These are phyloP conservation scores for Pristionchus exspectatus DNA, from an alignment of 2,888 invertebrate species.

Conservation along the genomic window DNA sequence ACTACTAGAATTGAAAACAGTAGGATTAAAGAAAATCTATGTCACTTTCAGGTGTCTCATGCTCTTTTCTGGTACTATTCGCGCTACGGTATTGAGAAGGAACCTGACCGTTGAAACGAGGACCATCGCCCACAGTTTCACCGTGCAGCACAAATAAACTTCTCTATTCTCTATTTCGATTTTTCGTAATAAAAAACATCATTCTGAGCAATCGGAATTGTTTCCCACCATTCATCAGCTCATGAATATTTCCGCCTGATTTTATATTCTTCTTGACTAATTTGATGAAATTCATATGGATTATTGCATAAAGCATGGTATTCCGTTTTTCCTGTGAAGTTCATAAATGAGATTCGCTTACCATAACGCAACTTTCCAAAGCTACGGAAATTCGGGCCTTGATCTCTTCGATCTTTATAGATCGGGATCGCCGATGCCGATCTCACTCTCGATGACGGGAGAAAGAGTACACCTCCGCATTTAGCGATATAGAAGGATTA, in stretches of 20 bases:
- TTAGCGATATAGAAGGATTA: constrained; percentile 10
- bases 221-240: too few relatives aligned
- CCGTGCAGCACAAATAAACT: not conserved
- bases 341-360: too few relatives aligned
- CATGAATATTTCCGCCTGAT: too few relatives aligned
- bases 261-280: too few relatives aligned
- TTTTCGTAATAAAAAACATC: too few relatives aligned
- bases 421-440: not conserved
- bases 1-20: not conserved
- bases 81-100: not conserved
- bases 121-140: not conserved
- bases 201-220: too few relatives aligned
- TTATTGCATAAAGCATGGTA: too few relatives aligned
- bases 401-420: not conserved
- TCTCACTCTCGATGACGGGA: not conserved
- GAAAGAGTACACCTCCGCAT: not conserved
- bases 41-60: not conserved
- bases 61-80: not conserved
- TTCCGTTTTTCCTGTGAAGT: too few relatives aligned
- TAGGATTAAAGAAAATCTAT: not conserved
- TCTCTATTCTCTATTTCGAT: too few relatives aligned
- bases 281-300: too few relatives aligned
- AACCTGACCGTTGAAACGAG: not conserved
- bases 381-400: too few relatives aligned
- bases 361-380: too few relatives aligned